Evolutionary conservation across 2,797 vertebrate genomes (phyloP).

Genomic region (Danio jaintianensis): DNA sequence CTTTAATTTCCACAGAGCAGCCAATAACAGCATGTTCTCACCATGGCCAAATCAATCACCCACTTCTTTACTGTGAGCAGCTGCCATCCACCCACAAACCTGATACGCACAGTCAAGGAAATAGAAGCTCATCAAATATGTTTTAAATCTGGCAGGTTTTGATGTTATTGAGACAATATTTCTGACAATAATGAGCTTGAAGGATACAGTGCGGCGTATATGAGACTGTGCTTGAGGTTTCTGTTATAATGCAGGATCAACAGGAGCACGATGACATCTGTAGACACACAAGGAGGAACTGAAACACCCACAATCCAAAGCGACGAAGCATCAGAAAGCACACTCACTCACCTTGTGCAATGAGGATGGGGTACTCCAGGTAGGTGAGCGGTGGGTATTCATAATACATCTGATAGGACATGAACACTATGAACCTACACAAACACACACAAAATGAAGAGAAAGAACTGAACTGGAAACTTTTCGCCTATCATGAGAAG

Average conservation of each 20-base stretch:
- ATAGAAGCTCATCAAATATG: neutral
- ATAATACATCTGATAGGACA: conserved; percentile 93
- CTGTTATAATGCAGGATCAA: conserved; percentile 86
- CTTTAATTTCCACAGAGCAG: neutral
- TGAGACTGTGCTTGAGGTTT: conserved; percentile 75
- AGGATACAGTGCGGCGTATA: conserved; percentile 89
- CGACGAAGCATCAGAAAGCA: neutral
- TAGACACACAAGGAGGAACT: conserved; percentile 19
- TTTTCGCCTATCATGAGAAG: neutral
- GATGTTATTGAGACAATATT: neutral
- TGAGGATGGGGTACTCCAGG: conserved; percentile 93
- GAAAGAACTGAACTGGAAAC: neutral
- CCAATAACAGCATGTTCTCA: conserved; percentile 65
- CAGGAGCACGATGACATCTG: conserved; percentile 88
- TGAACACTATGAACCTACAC: conserved; percentile 89
- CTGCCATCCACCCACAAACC: conserved; percentile 86
- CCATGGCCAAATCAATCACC: conserved; percentile 93
- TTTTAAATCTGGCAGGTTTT: neutral
- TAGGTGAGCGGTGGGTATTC: conserved; percentile 90
- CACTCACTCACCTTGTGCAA: conserved; percentile 91
- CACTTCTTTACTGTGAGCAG: conserved; percentile 85
- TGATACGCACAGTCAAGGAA: conserved; percentile 62
- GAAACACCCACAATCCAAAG: neutral
- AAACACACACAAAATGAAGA: neutral
- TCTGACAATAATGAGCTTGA: conserved; percentile 1